Evolutionary conservation across 1,140 invertebrate genomes (phyloP), one percentile per base, ranked within the genome.

Genomic region (Drosophila tsacasi): DNA sequence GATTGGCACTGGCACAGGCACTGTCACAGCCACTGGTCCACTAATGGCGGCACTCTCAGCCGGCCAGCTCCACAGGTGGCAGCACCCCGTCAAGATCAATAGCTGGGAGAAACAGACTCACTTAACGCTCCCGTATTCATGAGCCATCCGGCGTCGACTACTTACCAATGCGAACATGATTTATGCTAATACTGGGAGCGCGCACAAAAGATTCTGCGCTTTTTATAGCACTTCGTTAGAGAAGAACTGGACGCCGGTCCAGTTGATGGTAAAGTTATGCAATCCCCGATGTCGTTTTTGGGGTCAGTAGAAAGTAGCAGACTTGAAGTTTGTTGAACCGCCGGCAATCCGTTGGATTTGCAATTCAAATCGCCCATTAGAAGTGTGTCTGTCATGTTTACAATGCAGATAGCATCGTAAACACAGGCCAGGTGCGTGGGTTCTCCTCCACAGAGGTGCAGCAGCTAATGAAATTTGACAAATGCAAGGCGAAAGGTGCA

Each of bases 101-200:
- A 46, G 23, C 58, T 75, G 62, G 42, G 64, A 40, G 54, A 60
- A 30, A n/a, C 1, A 23, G 30, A 12, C 39, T 44, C 23, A 47
- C 46, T 58, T 27, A 50, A 50, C 37, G 46, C 37, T 49, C 54
- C 54, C 49, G 42, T 68, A 60, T 71, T 71, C 65, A 79, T 78
- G 58, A 69, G 58, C 46, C 54, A 25, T 50, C 40, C 44, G 27
- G 21, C 32, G 32, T 25, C 40, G 35, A 32, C 71, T 61, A 47
- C 82, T 91, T 82, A 92, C 87, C 79, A 75, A 91, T 78, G 79
- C 78, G 63, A 85, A 82, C 91, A 92, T 92, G 71, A 86, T 84
- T 89, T 89, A 89, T 90, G 84, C 78, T 78, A 89, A 89, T 89
- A 87, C 83, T 87, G 68, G 25, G 35, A 63, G 44, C 66, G 40